Conservation (phyloP, 2,113 vertebrate species). For the Cranoglanis bouderius region DNA sequence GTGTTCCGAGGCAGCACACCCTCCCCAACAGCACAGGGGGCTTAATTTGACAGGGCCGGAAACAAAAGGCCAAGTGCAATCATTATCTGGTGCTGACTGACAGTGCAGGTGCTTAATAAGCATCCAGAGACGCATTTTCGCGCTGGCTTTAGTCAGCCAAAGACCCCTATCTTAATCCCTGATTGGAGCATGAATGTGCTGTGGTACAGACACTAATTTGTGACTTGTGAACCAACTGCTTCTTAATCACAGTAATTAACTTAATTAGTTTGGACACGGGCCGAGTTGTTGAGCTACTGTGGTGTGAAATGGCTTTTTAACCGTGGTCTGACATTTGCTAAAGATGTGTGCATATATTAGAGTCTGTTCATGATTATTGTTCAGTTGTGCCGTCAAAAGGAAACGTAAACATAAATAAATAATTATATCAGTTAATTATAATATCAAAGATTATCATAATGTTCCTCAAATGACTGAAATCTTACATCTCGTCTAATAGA, state of each 20-base stretch:
- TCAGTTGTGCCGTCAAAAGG: background rate
- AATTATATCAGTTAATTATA: background rate
- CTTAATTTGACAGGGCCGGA: slow-evolving; percentile 61
- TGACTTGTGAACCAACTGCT: slow-evolving; percentile 57
- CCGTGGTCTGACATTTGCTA: background rate
- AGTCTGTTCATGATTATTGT: background rate
- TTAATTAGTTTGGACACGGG: slow-evolving; percentile 74
- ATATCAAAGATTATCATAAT: background rate
- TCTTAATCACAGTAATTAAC: slow-evolving; percentile 72
- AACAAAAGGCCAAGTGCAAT: slow-evolving; percentile 63
- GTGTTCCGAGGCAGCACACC: background rate
- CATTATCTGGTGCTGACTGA: slow-evolving; percentile 61
- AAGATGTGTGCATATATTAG: background rate
- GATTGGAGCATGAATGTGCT: slow-evolving; percentile 50
- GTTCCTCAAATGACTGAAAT: background rate
- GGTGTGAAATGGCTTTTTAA: slow-evolving; percentile 32
- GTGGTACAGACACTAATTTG: slow-evolving; percentile 66
- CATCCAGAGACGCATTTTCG: slow-evolving; percentile 53
- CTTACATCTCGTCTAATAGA: background rate
- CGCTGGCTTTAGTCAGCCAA: slow-evolving; percentile 57
- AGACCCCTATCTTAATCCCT: slow-evolving; percentile 49
- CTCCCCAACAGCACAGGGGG: slow-evolving; percentile 17
- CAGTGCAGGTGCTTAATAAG: slow-evolving; percentile 77
- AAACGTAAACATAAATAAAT: background rate
- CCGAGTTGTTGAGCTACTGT: slow-evolving; percentile 53